Conservation (phyloP, 2,888 invertebrate genomes). For the Lasioglossum leucozonium region DNA sequence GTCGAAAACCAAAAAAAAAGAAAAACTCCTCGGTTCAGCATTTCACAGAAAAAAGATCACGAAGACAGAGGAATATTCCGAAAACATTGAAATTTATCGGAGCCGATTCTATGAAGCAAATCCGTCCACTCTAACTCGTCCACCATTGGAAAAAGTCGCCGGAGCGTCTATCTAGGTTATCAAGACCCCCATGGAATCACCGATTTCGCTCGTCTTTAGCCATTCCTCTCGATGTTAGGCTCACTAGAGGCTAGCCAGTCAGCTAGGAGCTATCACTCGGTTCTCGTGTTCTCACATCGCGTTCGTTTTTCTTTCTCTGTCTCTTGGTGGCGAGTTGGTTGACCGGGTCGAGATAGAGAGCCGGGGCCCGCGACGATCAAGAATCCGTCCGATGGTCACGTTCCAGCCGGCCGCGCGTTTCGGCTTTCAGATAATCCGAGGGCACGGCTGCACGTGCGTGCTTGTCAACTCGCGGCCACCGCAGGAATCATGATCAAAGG, state of each 20-base stretch:
- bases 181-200: background rate
- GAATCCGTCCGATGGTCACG: constrained; percentile 79
- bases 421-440: constrained; percentile 72
- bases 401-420: constrained; percentile 69
- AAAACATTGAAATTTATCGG: background rate
- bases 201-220: constrained; percentile 33
- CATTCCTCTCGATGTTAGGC: constrained; percentile 31
- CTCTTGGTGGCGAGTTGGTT: constrained; percentile 75
- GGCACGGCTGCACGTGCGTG: constrained; percentile 64
- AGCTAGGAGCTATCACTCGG: constrained; percentile 73
- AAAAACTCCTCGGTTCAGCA: too few species aligned
- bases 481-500: constrained; percentile 30
- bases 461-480: constrained; percentile 42
- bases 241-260: constrained; percentile 60
- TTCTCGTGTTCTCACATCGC: constrained; percentile 76
- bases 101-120: background rate
- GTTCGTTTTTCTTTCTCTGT: constrained; percentile 35
- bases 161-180: background rate
- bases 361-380: constrained; percentile 71
- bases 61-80: background rate
- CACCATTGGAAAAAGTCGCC: background rate
- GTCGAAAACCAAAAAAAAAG: background rate
- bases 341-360: constrained; percentile 78
- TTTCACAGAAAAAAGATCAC: background rate
- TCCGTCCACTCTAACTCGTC: background rate